phyloP scores from a whole-genome alignment of 2,888 invertebrate species.

The Lathronympha strigana region DNA sequence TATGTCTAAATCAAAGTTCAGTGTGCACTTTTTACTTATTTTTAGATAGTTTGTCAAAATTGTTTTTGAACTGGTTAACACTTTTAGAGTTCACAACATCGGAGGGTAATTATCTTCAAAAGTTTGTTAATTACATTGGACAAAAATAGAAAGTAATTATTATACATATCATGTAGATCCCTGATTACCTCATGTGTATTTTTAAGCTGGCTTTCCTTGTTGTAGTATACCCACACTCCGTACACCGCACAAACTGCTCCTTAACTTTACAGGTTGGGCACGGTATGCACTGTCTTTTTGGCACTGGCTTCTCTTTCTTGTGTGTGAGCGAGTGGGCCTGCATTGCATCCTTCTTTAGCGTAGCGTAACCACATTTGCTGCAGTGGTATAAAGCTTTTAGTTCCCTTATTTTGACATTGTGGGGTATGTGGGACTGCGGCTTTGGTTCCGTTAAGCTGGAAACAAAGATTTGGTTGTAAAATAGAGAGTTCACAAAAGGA shows the following conservation, averaged over 20 bases:
- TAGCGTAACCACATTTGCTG: conserved; percentile 31
- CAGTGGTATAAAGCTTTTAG: conserved; percentile 33
- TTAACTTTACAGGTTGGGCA: no score
- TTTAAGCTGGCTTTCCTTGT: conserved; percentile 40
- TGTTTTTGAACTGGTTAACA: no score
- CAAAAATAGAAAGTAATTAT: no score
- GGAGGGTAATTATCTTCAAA: no score
- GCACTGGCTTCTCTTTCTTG: neutral
- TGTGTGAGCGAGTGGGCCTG: conserved; percentile 24
- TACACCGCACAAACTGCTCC: neutral
- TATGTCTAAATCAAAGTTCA: no score
- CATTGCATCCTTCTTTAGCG: conserved; percentile 29
- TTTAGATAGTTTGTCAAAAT: no score
- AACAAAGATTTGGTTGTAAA: no score
- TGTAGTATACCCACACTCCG: conserved; percentile 43
- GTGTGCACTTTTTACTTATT: no score
- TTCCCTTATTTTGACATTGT: conserved; percentile 28
- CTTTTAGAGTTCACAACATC: no score
- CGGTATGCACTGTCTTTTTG: conserved; percentile 1
- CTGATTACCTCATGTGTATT: conserved; percentile 42
- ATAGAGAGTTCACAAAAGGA: no score
- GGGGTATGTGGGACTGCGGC: conserved; percentile 13
- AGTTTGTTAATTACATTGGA: no score
- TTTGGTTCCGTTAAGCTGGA: conserved; percentile 24
- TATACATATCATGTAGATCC: no score